Conservation (phyloP, 2,113 vertebrate species). For the Chrysochloris asiatica region DNA sequence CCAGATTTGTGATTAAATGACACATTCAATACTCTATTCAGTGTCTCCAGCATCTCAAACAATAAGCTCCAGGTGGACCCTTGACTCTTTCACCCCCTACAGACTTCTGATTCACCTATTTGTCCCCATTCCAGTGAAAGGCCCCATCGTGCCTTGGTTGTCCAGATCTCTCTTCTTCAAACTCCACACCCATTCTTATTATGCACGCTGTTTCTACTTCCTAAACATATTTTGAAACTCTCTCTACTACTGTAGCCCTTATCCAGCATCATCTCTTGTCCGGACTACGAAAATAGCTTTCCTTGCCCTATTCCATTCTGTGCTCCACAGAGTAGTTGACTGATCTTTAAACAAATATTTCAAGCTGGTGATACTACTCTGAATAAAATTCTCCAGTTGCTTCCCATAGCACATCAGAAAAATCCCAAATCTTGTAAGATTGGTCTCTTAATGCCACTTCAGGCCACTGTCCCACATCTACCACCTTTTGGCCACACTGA, state of each 20-base stretch:
- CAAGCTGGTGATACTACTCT: background rate
- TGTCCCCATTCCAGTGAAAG: background rate
- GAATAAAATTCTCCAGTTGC: slow-evolving; percentile 21
- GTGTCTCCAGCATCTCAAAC: background rate
- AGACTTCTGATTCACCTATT: no score
- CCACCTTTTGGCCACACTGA: background rate
- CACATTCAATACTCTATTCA: no score
- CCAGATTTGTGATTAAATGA: background rate
- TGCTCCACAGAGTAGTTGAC: background rate
- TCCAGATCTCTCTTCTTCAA: background rate
- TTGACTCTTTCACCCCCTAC: background rate
- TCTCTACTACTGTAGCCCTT: background rate
- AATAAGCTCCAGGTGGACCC: background rate
- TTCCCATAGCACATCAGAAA: background rate
- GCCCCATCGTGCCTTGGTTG: background rate
- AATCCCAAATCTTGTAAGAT: background rate
- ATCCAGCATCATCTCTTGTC: background rate
- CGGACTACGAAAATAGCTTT: no score
- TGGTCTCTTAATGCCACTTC: slow-evolving; percentile 1
- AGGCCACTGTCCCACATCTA: background rate
- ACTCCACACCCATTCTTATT: background rate
- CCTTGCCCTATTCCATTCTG: background rate
- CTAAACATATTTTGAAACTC: slow-evolving; percentile 17
- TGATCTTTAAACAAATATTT: background rate
- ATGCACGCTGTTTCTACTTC: background rate